phyloP scores from a whole-genome alignment of 2,888 invertebrate species.

The Heteropelma amictum region DNA sequence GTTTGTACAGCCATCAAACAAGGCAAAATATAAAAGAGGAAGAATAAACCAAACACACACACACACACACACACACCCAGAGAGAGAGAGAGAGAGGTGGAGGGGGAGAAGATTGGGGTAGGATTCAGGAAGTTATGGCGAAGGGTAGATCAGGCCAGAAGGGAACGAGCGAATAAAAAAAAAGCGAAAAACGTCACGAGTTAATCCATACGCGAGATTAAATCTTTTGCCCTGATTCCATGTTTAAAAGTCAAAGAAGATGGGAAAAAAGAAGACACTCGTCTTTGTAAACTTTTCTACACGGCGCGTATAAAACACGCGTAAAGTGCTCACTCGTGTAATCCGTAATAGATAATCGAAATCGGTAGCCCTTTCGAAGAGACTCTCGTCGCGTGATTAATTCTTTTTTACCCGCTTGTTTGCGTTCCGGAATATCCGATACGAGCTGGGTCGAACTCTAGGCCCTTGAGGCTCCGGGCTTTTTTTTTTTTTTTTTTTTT shows the following conservation, averaged over 20 bases:
- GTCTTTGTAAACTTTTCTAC: not conserved
- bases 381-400: conserved; percentile 49
- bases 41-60: too few relatives aligned
- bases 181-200: not conserved
- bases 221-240: not conserved
- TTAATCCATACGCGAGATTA: conserved; percentile 15
- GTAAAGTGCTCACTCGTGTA: conserved; percentile 70
- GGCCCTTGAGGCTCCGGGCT: not conserved
- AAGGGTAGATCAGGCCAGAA: not conserved
- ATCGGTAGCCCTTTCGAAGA: conserved; percentile 21
- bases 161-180: not conserved
- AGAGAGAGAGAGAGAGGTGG: not conserved
- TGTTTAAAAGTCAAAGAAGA: not conserved
- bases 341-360: conserved; percentile 70
- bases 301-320: not conserved
- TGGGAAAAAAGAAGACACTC: not conserved
- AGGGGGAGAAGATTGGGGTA: not conserved
- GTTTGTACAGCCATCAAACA: conserved; percentile 19
- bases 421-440: not conserved
- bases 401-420: conserved; percentile 12
- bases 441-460: not conserved
- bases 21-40: not conserved
- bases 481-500: too few relatives aligned
- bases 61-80: too few relatives aligned
- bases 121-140: not conserved